These are phyloP conservation scores for Gymnoscelis rufifasciata DNA, from an alignment of 2,888 invertebrate species.

Conservation along the genomic window DNA sequence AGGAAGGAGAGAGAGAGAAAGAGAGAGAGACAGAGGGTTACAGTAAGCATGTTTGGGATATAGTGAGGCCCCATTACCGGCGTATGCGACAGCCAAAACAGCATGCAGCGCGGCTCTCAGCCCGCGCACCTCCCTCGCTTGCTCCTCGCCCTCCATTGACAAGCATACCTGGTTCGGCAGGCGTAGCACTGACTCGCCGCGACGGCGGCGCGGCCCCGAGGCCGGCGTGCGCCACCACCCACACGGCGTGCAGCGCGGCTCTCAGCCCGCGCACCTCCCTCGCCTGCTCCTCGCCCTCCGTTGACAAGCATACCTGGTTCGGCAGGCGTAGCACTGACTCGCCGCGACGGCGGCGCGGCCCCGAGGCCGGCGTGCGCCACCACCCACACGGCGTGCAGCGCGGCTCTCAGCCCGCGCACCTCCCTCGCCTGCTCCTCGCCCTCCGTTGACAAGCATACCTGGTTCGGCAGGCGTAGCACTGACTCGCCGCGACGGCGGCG, in stretches of 20 bases:
- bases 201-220: conserved; percentile 78
- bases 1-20: too few relatives aligned
- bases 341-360: conserved; percentile 68
- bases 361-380: conserved; percentile 83
- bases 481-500: conserved; percentile 77
- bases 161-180: conserved; percentile 59
- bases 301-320: conserved; percentile 48
- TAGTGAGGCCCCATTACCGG: conserved; percentile 76
- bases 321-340: conserved; percentile 77
- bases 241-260: conserved; percentile 88
- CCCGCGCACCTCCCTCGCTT: conserved; percentile 82
- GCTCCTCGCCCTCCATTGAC: conserved; percentile 45
- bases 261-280: conserved; percentile 83
- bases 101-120: conserved; percentile 86
- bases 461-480: conserved; percentile 74
- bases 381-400: conserved; percentile 90
- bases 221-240: conserved; percentile 84
- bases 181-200: conserved; percentile 76
- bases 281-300: conserved; percentile 59
- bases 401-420: conserved; percentile 83
- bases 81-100: conserved; percentile 88
- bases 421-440: conserved; percentile 76
- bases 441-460: conserved; percentile 35
- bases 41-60: too few relatives aligned
- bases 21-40: too few relatives aligned